Base-by-base conservation (phyloP, 2,888 invertebrate species). In the Anagyrus pseudococci region DNA sequence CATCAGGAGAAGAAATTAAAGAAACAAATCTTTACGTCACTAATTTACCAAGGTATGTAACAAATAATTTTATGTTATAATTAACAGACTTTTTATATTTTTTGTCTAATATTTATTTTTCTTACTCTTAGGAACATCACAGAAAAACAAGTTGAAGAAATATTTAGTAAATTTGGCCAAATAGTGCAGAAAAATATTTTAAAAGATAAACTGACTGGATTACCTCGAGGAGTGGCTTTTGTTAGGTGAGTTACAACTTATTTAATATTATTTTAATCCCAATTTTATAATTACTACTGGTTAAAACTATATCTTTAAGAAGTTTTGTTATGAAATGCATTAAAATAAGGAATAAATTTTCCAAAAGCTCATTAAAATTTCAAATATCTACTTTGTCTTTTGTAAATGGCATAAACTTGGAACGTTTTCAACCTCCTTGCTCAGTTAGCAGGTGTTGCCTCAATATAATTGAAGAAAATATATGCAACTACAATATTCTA, bases 11-110 rank as follows among this genome's bases (percentile, higher is more conserved):
- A 69, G 92, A 92, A 69, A 94, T 94, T 75, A 96, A 95, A 81
- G 94, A 95, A 71, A 94, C 96, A 20, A 97, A 97, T 82, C 85
- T 97, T 59, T 97, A 96, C 82, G 92, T 97, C 66, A 93, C 94
- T 70, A 95, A 96, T 83, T 85, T 96, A 71, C 96, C 96, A 64
- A 90, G 92, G 84, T 84, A 72, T 68, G n/a, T 54, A 25, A 54
- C 44, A 48, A 40, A 44, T 10, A 40, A 26, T 26, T 23, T 55
- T 7, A 37, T 47, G 1, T 33, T 43, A 4, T 8, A 62, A 29
- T 44, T 44, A 25, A n/a, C 20, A 26, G 2, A 17, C 10, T 29
- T 58, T 26, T 50, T 50, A 56, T 56, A 47, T 54, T 44, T 62
- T 58, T 29, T 19, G 37, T 13, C 41, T 52, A 37, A 43, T 57